phyloP scores from a whole-genome alignment of 1,140 invertebrate genomes.

The Callitettix versicolor region DNA sequence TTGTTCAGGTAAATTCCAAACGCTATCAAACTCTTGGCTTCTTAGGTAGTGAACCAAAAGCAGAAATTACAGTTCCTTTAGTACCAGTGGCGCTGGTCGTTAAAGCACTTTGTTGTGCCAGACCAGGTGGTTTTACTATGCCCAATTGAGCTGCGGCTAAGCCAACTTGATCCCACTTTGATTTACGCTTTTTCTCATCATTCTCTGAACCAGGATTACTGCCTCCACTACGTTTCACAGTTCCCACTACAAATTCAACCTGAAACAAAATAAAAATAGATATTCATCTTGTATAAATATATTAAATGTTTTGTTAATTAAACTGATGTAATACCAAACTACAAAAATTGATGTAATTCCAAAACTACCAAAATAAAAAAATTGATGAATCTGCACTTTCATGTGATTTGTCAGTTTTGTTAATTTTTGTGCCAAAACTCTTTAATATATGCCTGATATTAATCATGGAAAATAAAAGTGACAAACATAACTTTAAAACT shows the following conservation, averaged over 20 bases:
- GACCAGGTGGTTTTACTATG: constrained; percentile 39
- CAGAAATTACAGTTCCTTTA: constrained; percentile 77
- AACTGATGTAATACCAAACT: no score
- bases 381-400: no score
- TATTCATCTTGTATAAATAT: no score
- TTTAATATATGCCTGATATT: no score
- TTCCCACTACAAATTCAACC: constrained; percentile 76
- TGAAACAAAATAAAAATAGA: no score
- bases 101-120: constrained; percentile 50
- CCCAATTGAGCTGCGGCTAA: constrained; percentile 43
- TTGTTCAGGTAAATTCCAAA: constrained; percentile 19
- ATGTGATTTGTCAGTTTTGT: no score
- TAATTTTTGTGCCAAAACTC: no score
- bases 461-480: no score
- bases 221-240: constrained; percentile 52
- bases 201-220: constrained; percentile 39
- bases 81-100: constrained; percentile 68
- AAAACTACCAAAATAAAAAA: no score
- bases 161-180: constrained; percentile 83
- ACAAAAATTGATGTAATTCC: no score
- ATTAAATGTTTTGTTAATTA: no score
- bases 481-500: no score
- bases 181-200: constrained; percentile 64
- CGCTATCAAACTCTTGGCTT: constrained; percentile 56
- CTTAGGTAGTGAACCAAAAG: constrained; percentile 76